Evolutionary conservation across 2,888 invertebrate genomes (phyloP), one percentile per base, ranked within the genome.

Genomic region (Nysson spinosus): DNA sequence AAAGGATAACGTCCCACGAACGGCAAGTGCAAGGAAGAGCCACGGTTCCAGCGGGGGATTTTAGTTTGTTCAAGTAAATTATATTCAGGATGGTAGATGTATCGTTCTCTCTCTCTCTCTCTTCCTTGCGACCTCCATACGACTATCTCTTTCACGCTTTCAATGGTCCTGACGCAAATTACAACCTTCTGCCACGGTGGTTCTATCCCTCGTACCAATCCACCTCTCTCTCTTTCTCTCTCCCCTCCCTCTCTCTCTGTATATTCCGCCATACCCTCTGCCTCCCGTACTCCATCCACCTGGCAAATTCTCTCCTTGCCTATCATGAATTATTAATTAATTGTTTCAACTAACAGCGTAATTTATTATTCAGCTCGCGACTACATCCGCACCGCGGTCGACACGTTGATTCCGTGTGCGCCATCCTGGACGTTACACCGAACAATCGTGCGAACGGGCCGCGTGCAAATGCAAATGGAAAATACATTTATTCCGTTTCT

Each of bases 321-420:
- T 85, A 84, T 85, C 87, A 86, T 87, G 87, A 87, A 87, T 87
- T 86, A 87, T 87, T 87, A 86, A 87, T 86, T 86, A 86, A 86
- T 87, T 86, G 87, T 87, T 86, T 87, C 85, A 83, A 83, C 85
- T 85, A 83, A 84, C 82, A 78, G 82, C 76, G 75, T 83, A 79
- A 83, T 86, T 84, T 84, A 86, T 86, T 85, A 86, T 87, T 85
- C 87, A 85, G 69, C 67, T 79, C 80, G 72, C 75, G 77, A 77
- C 76, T 69, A 70, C 73, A 74, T 77, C 74, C 73, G 72, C 65
- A 73, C 72, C 76, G 56, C 66, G 68, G 77, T 70, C 60, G 61
- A 44, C 57, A 39, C 50, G 57, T 44, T 64, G 69, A 69, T 69
- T 56, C 56, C 57, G 57, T 39, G 51, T 40, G 46, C 60, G 47